phyloP scores from a whole-genome alignment of 37 sponge, comb jelly and placozoan species.

The Theonella swinhoei region DNA sequence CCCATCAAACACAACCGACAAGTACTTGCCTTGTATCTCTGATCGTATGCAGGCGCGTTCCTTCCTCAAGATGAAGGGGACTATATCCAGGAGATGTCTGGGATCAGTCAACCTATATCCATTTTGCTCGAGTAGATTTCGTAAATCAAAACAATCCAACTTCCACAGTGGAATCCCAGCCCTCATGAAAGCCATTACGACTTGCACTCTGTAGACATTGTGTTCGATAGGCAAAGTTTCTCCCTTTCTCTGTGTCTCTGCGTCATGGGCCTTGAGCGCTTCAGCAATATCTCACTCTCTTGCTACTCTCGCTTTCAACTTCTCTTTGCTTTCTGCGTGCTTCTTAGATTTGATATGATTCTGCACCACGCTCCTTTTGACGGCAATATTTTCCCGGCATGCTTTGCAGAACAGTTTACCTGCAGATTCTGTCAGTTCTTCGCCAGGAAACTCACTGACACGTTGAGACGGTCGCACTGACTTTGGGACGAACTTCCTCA shows the following conservation, averaged over 20 bases:
- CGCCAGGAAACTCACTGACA: constrained; percentile 12
- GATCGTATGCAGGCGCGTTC: neutral
- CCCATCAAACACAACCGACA: constrained; percentile 36
- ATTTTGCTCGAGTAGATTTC: constrained; percentile 22
- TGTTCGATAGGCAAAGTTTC: constrained; percentile 19
- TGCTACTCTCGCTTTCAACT: neutral
- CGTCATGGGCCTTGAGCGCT: neutral
- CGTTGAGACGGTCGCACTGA: neutral
- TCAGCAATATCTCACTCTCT: neutral
- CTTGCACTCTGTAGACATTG: neutral
- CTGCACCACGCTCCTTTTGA: constrained; percentile 1
- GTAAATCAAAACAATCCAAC: neutral
- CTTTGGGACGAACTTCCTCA: neutral
- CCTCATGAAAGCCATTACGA: neutral
- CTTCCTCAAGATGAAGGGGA: neutral
- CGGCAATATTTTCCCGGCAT: neutral
- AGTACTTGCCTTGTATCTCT: neutral
- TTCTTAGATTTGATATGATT: constrained; percentile 11
- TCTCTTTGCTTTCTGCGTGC: neutral
- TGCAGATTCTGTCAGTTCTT: neutral
- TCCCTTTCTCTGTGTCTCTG: neutral
- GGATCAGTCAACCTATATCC: neutral
- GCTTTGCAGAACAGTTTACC: constrained; percentile 13
- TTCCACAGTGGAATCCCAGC: constrained; percentile 3
- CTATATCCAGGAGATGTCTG: neutral